Evolutionary conservation across 1,140 invertebrate species (phyloP).

Genomic region (Trichomalopsis sarcophagae): DNA sequence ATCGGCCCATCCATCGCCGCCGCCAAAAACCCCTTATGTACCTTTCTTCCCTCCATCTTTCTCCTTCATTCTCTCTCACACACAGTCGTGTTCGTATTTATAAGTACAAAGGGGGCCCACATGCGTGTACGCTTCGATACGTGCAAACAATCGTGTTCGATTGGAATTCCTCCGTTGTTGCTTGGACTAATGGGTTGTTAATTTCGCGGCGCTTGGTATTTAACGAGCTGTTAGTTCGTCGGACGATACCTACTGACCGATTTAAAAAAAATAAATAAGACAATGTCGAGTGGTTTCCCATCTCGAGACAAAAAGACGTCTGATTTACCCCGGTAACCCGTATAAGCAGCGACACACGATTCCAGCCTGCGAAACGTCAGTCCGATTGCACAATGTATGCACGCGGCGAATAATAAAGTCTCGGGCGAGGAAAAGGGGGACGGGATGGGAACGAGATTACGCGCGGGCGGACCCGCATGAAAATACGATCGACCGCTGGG

Average conservation of each 20-base stretch:
- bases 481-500: neutral
- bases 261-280: no score
- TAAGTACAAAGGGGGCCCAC: slow-evolving; percentile 7
- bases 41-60: neutral
- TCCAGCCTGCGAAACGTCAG: no score
- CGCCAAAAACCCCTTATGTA: neutral
- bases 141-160: neutral
- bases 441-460: neutral
- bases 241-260: no score
- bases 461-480: neutral
- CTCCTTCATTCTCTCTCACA: neutral
- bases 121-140: neutral
- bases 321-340: neutral
- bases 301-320: neutral
- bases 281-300: no score
- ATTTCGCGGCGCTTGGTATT: no score
- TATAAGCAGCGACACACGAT: no score
- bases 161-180: neutral
- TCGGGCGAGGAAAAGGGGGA: neutral
- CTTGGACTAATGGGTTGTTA: no score
- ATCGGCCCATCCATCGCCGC: slow-evolving; percentile 14
- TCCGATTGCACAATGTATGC: no score
- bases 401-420: neutral
- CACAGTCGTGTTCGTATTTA: neutral
- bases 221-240: no score